Evolutionary conservation across 2,888 invertebrate genomes (phyloP).

Genomic region (Leistus spinibarbis): DNA sequence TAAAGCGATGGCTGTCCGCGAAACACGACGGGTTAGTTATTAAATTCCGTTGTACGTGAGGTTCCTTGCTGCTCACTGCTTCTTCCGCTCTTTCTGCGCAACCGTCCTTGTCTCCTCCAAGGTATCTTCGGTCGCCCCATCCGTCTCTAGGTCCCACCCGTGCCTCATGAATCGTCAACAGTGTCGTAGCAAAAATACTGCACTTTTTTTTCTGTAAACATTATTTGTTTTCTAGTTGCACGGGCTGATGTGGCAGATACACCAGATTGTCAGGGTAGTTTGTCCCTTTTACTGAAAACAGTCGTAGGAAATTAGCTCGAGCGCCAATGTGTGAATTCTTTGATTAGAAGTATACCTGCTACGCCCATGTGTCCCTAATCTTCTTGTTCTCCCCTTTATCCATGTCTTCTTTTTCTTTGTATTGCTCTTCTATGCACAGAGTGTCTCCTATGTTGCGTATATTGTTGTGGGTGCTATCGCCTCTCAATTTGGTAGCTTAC

Average conservation of each 20-base stretch:
- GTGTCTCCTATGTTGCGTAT: conserved; percentile 29
- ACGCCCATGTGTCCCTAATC: conserved; percentile 1
- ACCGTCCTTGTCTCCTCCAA: background rate
- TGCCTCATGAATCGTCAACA: background rate
- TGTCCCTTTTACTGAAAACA: background rate
- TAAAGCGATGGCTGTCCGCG: conserved; percentile 45
- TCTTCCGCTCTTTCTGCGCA: background rate
- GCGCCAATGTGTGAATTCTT: background rate
- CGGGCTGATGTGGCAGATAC: too few species aligned
- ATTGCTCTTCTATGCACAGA: conserved; percentile 24
- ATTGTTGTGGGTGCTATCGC: conserved; percentile 31
- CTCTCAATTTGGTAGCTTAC: conserved; percentile 32
- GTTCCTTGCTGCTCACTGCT: conserved; percentile 15
- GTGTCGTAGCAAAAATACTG: background rate
- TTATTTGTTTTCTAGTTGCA: too few species aligned
- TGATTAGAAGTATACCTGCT: background rate
- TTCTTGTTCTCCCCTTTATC: conserved; percentile 1
- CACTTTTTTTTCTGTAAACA: too few species aligned
- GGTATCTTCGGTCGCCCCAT: background rate
- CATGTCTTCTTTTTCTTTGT: conserved; percentile 23
- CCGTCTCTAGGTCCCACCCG: background rate
- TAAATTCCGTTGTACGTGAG: conserved; percentile 45
- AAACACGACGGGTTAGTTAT: conserved; percentile 44
- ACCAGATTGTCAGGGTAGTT: too few species aligned
- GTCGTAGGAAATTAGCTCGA: too few species aligned